Percentiles rank a stretch among this genome's conserved stretches.
phyloP scores from a whole-genome alignment of 2,888 invertebrate genomes.

The Parascotia fuliginaria region DNA sequence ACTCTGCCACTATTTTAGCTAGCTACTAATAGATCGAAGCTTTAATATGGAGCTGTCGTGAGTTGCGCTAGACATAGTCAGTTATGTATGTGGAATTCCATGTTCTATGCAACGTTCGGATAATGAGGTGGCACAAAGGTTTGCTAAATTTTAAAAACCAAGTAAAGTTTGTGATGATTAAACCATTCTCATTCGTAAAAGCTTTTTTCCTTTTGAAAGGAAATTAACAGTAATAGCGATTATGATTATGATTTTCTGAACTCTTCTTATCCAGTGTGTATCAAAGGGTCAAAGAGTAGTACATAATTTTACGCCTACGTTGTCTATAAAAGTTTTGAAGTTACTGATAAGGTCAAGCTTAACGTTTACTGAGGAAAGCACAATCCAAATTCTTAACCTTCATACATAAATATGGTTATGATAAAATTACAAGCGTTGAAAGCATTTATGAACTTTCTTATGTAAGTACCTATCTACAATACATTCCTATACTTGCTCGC shows the following conservation, averaged over 20 bases:
- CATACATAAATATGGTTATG: no score
- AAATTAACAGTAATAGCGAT: not conserved
- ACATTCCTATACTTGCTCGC: no score
- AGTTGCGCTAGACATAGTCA: conserved; percentile 10
- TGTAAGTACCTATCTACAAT: no score
- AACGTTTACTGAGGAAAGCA: not conserved
- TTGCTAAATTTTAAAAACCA: not conserved
- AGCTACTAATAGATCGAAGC: conserved; percentile 42
- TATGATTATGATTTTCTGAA: not conserved
- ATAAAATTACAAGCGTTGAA: no score
- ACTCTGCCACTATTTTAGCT: conserved; percentile 40
- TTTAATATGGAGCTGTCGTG: conserved; percentile 24
- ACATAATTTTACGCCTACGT: not conserved
- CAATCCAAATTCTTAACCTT: not conserved
- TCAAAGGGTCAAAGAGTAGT: not conserved
- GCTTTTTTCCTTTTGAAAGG: not conserved
- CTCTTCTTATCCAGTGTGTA: not conserved
- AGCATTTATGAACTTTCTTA: no score
- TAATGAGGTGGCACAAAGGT: not conserved
- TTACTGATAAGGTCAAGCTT: not conserved
- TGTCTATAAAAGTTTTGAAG: not conserved
- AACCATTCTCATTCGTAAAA: not conserved
- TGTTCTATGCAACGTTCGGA: not conserved
- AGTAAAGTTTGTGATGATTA: not conserved
- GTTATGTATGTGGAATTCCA: conserved; percentile 14